Evolutionary conservation across 2,888 invertebrate genomes (phyloP).

Genomic region (Hetaerina titia): DNA sequence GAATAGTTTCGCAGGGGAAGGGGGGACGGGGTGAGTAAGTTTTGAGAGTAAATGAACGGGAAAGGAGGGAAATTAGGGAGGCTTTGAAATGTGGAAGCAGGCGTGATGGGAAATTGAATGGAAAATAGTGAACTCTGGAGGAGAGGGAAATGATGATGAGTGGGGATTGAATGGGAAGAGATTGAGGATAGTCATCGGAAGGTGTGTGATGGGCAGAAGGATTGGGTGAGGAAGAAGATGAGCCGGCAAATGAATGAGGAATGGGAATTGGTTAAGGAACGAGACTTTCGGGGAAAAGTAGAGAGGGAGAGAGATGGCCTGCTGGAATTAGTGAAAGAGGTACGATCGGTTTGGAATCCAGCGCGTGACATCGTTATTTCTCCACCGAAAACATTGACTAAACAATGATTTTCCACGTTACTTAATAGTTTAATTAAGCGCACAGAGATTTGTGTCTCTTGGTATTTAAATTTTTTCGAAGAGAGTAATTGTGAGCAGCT

Average conservation of each 20-base stretch:
- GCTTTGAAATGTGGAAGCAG: background rate
- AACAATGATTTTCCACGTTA: too few species aligned
- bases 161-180: background rate
- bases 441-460: too few species aligned
- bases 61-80: background rate
- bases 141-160: background rate
- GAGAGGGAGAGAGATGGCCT: too few species aligned
- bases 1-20: background rate
- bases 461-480: too few species aligned
- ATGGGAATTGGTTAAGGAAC: background rate
- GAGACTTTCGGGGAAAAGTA: background rate
- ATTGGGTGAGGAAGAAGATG: too few species aligned
- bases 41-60: background rate
- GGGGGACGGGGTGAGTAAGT: background rate
- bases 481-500: too few species aligned
- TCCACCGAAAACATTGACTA: too few species aligned
- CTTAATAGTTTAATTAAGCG: too few species aligned
- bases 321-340: too few species aligned
- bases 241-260: too few species aligned
- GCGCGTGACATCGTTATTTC: too few species aligned
- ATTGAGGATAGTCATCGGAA: background rate
- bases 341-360: too few species aligned
- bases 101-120: background rate
- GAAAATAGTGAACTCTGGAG: background rate
- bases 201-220: background rate